Conservation (phyloP, 2,113 vertebrate species). For the Epinephelus lanceolatus region DNA sequence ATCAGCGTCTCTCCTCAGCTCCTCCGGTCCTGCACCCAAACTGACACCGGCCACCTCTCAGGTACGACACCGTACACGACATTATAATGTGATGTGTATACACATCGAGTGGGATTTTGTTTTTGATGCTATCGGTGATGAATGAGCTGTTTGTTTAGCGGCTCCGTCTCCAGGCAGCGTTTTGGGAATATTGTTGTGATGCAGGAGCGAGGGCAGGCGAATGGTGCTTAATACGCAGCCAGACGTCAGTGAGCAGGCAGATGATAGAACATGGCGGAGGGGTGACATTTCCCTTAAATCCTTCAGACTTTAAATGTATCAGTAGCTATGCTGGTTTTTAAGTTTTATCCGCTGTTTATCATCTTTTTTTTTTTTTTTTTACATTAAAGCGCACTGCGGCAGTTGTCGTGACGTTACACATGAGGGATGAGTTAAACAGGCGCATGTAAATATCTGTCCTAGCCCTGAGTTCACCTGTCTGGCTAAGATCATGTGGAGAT, state of each 20-base stretch:
- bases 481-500: conserved; percentile 20
- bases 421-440: not conserved
- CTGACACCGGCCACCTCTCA: conserved; percentile 65
- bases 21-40: conserved; percentile 61
- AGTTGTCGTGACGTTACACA: conserved; percentile 44
- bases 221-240: conserved; percentile 53
- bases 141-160: not conserved
- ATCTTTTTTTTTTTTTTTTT: not conserved
- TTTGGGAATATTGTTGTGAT: conserved; percentile 46
- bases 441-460: conserved; percentile 5
- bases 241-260: conserved; percentile 35
- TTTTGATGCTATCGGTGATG: too few species aligned
- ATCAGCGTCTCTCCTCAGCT: conserved; percentile 71
- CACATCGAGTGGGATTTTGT: not conserved
- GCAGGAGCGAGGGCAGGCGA: conserved; percentile 48
- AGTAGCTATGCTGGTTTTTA: not conserved
- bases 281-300: conserved; percentile 53
- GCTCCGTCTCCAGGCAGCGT: not conserved
- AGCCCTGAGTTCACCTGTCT: conserved; percentile 49
- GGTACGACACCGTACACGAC: conserved; percentile 62
- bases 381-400: conserved; percentile 62
- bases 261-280: conserved; percentile 80
- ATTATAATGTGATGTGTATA: too few species aligned
- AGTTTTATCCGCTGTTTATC: not conserved
- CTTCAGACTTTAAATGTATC: conserved; percentile 39